phyloP scores from a whole-genome alignment of 2,113 vertebrate genomes.

The Phasianus colchicus region DNA sequence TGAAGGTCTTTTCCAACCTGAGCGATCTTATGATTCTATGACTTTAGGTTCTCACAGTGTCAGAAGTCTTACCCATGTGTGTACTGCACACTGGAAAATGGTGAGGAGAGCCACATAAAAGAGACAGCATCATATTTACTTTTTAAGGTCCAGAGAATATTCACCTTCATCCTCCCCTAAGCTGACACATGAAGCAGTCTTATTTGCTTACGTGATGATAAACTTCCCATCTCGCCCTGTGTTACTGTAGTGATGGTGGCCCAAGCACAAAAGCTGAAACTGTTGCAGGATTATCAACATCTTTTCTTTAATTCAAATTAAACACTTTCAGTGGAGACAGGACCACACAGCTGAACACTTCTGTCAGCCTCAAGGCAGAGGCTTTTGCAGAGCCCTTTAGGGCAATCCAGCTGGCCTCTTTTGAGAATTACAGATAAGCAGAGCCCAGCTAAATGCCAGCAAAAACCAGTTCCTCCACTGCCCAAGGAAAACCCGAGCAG shows the following conservation, averaged over 20 bases:
- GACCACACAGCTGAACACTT: background rate
- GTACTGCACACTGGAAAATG: background rate
- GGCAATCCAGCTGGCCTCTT: background rate
- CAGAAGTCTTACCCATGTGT: background rate
- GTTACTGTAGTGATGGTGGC: background rate
- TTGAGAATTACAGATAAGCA: background rate
- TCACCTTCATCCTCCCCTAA: background rate
- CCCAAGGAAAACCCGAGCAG: background rate
- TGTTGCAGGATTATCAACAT: background rate
- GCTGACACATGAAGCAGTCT: background rate
- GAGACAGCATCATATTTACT: background rate
- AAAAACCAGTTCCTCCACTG: slow-evolving; percentile 4
- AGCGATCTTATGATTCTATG: too few species aligned
- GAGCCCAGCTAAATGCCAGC: background rate
- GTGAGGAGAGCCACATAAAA: background rate
- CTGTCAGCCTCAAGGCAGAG: background rate
- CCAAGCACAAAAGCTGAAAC: background rate
- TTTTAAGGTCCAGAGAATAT: background rate
- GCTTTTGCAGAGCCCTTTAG: background rate
- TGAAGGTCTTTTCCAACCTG: too few species aligned
- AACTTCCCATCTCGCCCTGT: background rate
- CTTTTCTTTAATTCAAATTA: background rate
- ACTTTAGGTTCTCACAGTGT: background rate
- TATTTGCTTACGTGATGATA: background rate
- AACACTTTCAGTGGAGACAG: background rate